Conservation (phyloP, 1,140 invertebrate species). For the Venustaconcha ellipsiformis region DNA sequence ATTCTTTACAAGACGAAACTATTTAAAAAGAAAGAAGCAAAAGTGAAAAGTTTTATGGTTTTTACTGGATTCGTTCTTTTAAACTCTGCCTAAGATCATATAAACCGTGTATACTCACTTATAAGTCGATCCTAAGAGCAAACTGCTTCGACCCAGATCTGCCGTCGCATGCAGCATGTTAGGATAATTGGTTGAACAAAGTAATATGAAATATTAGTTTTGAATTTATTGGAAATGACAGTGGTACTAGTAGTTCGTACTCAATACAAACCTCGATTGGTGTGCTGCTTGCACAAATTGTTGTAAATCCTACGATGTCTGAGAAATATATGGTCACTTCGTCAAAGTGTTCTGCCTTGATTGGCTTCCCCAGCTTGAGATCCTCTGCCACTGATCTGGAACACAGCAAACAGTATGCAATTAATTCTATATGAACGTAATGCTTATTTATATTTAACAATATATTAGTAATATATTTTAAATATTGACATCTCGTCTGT, state of each 20-base stretch:
- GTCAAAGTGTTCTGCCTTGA: conserved; percentile 89
- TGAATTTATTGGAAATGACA: neutral
- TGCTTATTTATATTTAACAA: too few relatives aligned
- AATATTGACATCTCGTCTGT: too few relatives aligned
- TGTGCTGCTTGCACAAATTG: conserved; percentile 85
- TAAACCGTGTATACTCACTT: neutral
- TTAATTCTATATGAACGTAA: neutral
- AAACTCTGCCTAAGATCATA: neutral
- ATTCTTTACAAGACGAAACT: neutral
- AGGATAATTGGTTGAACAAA: neutral
- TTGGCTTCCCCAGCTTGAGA: conserved; percentile 85
- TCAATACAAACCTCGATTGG: conserved; percentile 70
- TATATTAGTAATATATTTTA: too few relatives aligned
- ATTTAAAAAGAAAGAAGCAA: neutral
- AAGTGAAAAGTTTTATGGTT: neutral
- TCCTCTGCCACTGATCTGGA: conserved; percentile 88
- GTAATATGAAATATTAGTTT: neutral
- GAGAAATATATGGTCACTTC: conserved; percentile 82
- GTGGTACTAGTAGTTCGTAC: neutral
- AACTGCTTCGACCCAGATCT: too few relatives aligned
- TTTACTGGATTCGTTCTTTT: neutral
- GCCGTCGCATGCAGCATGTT: too few relatives aligned
- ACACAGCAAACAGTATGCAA: conserved; percentile 1
- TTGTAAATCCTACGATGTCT: conserved; percentile 86
- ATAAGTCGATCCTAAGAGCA: too few relatives aligned